Base-by-base conservation (phyloP, 2,797 vertebrate genomes). In the Erethizon dorsatum region DNA sequence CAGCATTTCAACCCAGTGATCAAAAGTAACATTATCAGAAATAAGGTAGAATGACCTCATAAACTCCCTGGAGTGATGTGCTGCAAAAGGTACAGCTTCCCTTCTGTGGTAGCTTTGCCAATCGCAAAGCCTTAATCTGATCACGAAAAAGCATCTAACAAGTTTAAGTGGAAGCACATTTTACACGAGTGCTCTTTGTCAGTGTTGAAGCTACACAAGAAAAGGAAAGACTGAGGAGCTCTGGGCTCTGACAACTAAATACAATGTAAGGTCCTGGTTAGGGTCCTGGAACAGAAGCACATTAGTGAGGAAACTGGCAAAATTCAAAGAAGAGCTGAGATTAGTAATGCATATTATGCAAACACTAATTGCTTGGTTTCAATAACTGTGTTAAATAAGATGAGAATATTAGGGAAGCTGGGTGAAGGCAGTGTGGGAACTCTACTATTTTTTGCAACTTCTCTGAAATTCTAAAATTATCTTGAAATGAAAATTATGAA, bases 391-490 rank as follows among this genome's bases (percentile, higher is more conserved):
- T 88, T 95, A 56, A 17, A 15, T 85, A 97, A 45, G 14, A 82
- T 47, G 41, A 61, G 79, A 90, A 77, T 15, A 18, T 91, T 65
- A 56, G 11, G 12, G 37, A 82, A 89, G 54, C 56, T 80, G 50
- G 45, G 31, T 73, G 24, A 96, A 96, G 88, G 20, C 79, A 63
- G 13, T 75, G 52, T 41, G 45, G 12, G 24, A 65, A 69, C 47
- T 88, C 50, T 92, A 59, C n/a, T 92, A 75, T 26, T 85, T 97
- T 97, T 91, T 91, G 45, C 37, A 85, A 56, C 47, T 92, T 97
- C 92, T 94, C 82, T 92, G 15, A n/a, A 91, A 89, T 33, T 91
- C 75, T 95, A 69, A 97, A 92, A 79, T 95, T 83, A 96, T 57
- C 85, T 92, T n/a, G 73, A 83, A 88, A 95, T 88, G 63, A 96